Conservation (phyloP, 2,888 invertebrate genomes). For the Patella pellucida region DNA sequence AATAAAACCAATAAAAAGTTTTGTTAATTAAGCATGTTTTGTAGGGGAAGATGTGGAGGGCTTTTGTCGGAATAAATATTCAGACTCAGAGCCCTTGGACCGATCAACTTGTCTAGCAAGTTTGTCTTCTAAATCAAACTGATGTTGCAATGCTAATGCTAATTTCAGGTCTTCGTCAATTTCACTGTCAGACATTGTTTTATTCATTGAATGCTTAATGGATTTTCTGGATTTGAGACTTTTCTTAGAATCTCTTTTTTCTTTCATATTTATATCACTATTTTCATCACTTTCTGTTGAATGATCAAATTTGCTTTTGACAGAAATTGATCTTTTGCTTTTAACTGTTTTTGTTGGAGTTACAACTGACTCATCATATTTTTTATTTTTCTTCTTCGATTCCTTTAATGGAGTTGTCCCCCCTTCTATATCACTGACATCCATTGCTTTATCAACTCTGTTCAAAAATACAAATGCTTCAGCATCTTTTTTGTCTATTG, state of each 20-base stretch:
- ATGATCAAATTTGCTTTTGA: not conserved
- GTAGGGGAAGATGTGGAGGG: not conserved
- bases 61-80: conserved; percentile 41
- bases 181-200: too few relatives aligned
- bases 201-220: too few relatives aligned
- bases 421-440: not conserved
- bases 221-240: not conserved
- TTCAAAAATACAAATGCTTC: not conserved
- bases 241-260: not conserved
- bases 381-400: not conserved
- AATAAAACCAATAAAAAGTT: too few relatives aligned
- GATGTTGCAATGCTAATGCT: conserved; percentile 42
- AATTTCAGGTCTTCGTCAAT: conserved; percentile 35
- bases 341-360: too few relatives aligned
- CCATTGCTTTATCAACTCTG: not conserved
- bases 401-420: conserved; percentile 7
- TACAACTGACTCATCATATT: too few relatives aligned
- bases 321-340: not conserved
- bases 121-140: conserved; percentile 43
- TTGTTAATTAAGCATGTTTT: not conserved
- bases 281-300: not conserved
- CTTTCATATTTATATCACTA: not conserved
- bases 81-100: conserved; percentile 41
- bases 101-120: conserved; percentile 32
- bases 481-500: not conserved